These are phyloP conservation scores for Alcis repandata DNA, from an alignment of 2,888 invertebrate species.

Conservation along the genomic window DNA sequence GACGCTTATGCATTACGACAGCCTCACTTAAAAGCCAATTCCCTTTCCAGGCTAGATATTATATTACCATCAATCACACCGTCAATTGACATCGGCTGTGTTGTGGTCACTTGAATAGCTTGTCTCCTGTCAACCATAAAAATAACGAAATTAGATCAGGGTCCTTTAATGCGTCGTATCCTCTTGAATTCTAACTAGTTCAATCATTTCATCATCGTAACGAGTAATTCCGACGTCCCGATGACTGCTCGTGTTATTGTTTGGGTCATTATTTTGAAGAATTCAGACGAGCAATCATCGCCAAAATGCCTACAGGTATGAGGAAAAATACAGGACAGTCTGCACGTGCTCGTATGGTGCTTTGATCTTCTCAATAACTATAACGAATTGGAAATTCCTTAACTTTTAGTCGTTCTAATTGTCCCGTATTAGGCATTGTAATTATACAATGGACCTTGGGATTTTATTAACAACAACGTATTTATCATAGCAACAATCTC, in stretches of 20 bases:
- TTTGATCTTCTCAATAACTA: background rate
- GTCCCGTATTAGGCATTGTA: background rate
- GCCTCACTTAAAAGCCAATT: too few species aligned
- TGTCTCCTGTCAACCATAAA: too few species aligned
- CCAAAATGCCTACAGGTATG: background rate
- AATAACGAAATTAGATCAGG: background rate
- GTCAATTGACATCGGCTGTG: too few species aligned
- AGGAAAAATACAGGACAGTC: background rate
- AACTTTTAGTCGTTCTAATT: background rate
- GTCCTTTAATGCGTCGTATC: background rate
- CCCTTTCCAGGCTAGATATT: too few species aligned
- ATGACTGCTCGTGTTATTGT: background rate
- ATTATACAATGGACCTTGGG: background rate
- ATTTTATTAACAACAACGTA: too few species aligned
- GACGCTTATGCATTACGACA: too few species aligned
- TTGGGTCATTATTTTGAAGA: background rate
- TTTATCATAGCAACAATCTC: too few species aligned
- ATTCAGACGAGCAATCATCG: background rate
- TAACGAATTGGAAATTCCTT: background rate
- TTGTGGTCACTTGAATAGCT: too few species aligned
- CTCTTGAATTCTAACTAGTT: background rate
- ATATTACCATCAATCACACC: too few species aligned
- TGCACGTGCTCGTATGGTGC: background rate
- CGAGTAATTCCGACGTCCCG: background rate
- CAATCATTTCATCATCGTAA: background rate